Evolutionary conservation across 2,797 vertebrate species (phyloP), one percentile per base, ranked within the genome.

Genomic region (Brotula barbata): DNA sequence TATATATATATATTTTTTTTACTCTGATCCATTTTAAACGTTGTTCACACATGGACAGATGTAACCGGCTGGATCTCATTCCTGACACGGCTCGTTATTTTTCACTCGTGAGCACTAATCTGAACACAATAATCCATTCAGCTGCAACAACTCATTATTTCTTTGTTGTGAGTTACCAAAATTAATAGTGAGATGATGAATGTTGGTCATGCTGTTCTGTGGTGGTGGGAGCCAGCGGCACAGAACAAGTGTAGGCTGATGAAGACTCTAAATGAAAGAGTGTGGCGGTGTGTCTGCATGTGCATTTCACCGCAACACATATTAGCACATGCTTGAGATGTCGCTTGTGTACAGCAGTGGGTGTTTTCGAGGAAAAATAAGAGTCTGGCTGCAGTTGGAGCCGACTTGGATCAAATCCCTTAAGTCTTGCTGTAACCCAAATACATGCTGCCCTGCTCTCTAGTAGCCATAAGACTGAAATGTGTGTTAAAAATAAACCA

Each of bases 391-490:
- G 64, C 45, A 62, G 65, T 41, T 58, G 37, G 50, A 69, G 51
- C 53, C 59, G 82, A 74, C 46, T 64, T 62, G 65, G 28, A 52
- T 61, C 64, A 67, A 75, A 63, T 83, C 68, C 72, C 78, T 52
- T 72, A 39, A 50, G 78, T 83, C 73, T 73, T 65, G 69, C 76
- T 77, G 71, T 86, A 86, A 86, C 85, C 88, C 73, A 87, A 81
- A 90, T 83, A 82, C 64, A n/a, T 0, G 23, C 37, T 44, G 55
- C 52, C 48, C 46, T 68, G 46, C 22, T 43, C 55, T 71, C 48
- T 15, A 20, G 53, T 15, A 13, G 39, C 51, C 68, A 52, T 34
- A 46, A 40, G 33, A 33, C 37, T 59, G 49, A 20, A 71, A 31
- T 64, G 56, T 71, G 61, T 53, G 56, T 64, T 62, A 61, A 58